phyloP scores from a whole-genome alignment of 2,888 invertebrate species.

The Cremastinae sp. region DNA sequence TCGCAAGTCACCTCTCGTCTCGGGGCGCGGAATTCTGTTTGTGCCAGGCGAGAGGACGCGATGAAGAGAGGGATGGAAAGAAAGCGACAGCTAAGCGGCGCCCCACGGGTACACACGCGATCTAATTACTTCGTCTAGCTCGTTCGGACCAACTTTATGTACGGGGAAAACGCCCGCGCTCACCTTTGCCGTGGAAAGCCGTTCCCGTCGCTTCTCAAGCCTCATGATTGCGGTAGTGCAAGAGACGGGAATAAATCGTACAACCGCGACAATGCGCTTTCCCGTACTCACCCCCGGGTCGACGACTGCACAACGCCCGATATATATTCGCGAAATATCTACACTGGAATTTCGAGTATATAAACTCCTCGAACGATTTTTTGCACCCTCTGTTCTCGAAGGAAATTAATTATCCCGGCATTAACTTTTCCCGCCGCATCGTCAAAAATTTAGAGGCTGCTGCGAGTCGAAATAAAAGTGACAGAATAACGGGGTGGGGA shows the following conservation, averaged over 20 bases:
- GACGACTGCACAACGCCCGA: neutral
- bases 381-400: slow-evolving; percentile 9
- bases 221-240: slow-evolving; percentile 57
- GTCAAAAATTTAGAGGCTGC: slow-evolving; percentile 34
- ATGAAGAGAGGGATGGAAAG: neutral
- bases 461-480: slow-evolving; percentile 13
- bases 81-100: slow-evolving; percentile 41
- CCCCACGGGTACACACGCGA: slow-evolving; percentile 50
- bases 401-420: slow-evolving; percentile 55
- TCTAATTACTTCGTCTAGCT: slow-evolving; percentile 61
- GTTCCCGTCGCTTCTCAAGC: slow-evolving; percentile 44
- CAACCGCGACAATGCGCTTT: slow-evolving; percentile 20
- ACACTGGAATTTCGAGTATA: slow-evolving; percentile 6
- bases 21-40: no score
- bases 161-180: slow-evolving; percentile 48
- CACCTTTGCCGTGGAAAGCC: slow-evolving; percentile 7
- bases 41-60: no score
- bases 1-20: no score
- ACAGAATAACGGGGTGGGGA: neutral
- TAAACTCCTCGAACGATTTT: slow-evolving; percentile 35
- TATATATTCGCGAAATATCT: neutral
- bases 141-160: slow-evolving; percentile 57
- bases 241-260: slow-evolving; percentile 59
- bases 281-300: neutral
- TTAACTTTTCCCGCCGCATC: slow-evolving; percentile 41